Conservation (phyloP, 2,797 vertebrate genomes). For the Eidolon dupreanum region DNA sequence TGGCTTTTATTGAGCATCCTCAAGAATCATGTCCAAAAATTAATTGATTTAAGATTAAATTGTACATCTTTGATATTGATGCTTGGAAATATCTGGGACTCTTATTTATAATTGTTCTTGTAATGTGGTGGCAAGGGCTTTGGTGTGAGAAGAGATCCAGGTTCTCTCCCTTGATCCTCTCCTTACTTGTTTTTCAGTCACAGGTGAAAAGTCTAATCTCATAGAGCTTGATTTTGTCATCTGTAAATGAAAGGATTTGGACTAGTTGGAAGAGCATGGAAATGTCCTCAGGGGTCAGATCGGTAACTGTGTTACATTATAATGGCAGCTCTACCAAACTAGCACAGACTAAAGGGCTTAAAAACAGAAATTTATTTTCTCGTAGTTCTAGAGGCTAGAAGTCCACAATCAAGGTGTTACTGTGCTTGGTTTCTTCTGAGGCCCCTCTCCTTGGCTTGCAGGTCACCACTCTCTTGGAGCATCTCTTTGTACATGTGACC, state of each 20-base stretch:
- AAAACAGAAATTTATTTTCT: conserved; percentile 11
- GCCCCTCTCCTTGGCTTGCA: not conserved
- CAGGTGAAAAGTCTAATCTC: not conserved
- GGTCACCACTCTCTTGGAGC: not conserved
- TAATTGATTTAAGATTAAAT: conserved; percentile 19
- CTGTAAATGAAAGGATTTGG: not conserved
- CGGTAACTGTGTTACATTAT: not conserved
- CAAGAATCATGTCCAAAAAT: conserved; percentile 20
- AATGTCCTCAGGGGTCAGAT: not conserved
- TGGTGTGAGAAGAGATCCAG: not conserved
- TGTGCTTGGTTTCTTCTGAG: not conserved
- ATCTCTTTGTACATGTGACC: too few species aligned
- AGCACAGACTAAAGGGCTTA: not conserved
- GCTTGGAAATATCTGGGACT: not conserved
- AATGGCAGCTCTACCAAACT: not conserved
- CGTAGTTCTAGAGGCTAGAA: not conserved
- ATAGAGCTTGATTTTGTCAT: not conserved
- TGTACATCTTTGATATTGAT: not conserved
- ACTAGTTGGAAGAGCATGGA: not conserved
- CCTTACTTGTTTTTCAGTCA: not conserved
- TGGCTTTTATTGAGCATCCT: not conserved
- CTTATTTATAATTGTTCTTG: conserved; percentile 13
- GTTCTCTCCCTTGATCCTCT: not conserved
- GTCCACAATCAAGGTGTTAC: not conserved
- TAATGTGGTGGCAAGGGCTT: not conserved